These are phyloP conservation scores for Seriola dumerili DNA, from an alignment of 2,113 vertebrate species.

Conservation along the genomic window DNA sequence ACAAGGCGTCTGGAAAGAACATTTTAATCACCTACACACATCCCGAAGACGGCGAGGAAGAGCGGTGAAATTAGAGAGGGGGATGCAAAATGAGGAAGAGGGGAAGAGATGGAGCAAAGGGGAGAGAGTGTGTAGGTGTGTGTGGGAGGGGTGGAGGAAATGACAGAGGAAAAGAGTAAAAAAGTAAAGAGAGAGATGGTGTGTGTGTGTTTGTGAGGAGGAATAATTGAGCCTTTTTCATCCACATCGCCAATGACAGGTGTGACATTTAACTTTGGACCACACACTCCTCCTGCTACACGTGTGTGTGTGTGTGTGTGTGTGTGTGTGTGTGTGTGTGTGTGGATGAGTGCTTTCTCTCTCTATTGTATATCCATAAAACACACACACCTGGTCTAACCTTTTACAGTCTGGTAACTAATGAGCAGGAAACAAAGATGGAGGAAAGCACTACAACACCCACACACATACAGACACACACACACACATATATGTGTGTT, in stretches of 20 bases:
- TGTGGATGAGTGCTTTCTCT: background rate
- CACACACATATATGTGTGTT: too few relatives aligned
- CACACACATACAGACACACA: conserved; percentile 11
- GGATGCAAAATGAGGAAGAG: background rate
- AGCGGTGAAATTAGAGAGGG: background rate
- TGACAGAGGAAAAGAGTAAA: background rate
- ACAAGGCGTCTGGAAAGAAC: conserved; percentile 24
- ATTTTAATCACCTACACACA: conserved; percentile 55
- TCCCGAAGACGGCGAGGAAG: background rate
- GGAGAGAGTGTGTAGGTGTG: too few relatives aligned
- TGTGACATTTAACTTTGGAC: conserved; percentile 65
- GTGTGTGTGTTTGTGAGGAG: conserved; percentile 38
- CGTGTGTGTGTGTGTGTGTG: conserved; percentile 20
- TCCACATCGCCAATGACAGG: conserved; percentile 44
- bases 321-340: conserved; percentile 32
- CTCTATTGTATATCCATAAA: conserved; percentile 50
- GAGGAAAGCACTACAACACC: background rate
- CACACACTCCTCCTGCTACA: conserved; percentile 12
- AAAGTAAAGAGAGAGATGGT: background rate
- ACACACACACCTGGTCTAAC: conserved; percentile 44
- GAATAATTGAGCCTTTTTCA: conserved; percentile 70
- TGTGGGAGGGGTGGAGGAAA: too few relatives aligned
- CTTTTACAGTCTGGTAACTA: conserved; percentile 52
- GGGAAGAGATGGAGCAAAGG: background rate
- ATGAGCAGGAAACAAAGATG: conserved; percentile 40